phyloP scores from a whole-genome alignment of 2,113 vertebrate genomes.

The Glaucomys volans region DNA sequence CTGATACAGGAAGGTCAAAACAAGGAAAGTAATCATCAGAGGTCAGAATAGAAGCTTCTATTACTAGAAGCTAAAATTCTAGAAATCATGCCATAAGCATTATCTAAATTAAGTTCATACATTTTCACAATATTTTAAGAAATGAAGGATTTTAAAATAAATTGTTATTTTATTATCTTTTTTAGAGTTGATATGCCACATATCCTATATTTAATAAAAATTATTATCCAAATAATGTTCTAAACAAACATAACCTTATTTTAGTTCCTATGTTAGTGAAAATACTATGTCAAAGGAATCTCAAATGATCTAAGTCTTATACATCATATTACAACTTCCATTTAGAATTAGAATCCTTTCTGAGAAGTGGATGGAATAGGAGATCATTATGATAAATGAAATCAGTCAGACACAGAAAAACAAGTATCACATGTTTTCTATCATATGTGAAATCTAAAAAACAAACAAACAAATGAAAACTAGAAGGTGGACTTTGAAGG shows the following conservation, averaged over 20 bases:
- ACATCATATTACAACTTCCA: not conserved
- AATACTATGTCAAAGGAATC: not conserved
- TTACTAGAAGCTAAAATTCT: not conserved
- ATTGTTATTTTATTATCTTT: not conserved
- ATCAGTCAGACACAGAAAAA: not conserved
- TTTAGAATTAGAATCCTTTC: slow-evolving; percentile 52
- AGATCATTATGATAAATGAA: not conserved
- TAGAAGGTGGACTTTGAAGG: not conserved
- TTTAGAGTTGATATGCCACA: not conserved
- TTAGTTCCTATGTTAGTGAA: slow-evolving; percentile 27
- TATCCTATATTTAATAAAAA: not conserved
- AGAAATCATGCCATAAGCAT: not conserved
- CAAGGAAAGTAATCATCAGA: slow-evolving; percentile 83
- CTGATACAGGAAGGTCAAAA: slow-evolving; percentile 85
- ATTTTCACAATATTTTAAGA: not conserved
- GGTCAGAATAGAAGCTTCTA: slow-evolving; percentile 35
- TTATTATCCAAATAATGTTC: slow-evolving; percentile 12
- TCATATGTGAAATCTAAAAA: not conserved
- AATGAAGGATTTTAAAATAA: slow-evolving; percentile 1
- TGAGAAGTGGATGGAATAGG: not conserved
- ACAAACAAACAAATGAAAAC: not conserved
- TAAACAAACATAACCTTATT: slow-evolving; percentile 24
- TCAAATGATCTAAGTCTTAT: not conserved
- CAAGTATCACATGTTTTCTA: not conserved
- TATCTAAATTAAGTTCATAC: not conserved